A percentile compares a stretch with the other conserved stretches of the same genome.
phyloP scores from a whole-genome alignment of 2,113 vertebrate genomes.

The Tympanuchus pallidicinctus region DNA sequence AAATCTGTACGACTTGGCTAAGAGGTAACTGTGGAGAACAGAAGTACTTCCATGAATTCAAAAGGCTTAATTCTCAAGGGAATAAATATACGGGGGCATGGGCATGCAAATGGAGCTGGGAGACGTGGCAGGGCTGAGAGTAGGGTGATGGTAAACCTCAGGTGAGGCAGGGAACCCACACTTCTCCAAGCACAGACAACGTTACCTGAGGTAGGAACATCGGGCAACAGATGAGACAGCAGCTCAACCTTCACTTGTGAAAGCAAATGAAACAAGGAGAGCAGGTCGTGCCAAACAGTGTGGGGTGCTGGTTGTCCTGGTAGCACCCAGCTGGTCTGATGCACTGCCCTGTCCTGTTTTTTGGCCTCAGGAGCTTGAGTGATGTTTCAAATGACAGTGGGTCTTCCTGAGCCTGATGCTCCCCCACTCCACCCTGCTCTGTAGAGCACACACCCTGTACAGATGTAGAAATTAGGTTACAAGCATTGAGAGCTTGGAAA shows the following conservation, averaged over 20 bases:
- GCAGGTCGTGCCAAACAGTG: not conserved
- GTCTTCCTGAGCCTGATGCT: not conserved
- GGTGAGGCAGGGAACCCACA: not conserved
- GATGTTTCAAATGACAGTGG: not conserved
- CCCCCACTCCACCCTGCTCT: not conserved
- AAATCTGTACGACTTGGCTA: not conserved
- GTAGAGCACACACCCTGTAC: not conserved
- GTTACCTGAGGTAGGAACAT: not conserved
- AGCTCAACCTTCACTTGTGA: not conserved
- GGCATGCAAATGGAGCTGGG: fast-evolving
- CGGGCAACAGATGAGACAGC: not conserved
- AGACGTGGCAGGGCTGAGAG: not conserved
- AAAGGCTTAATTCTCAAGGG: not conserved
- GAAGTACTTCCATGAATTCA: not conserved
- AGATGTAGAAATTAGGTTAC: conserved; percentile 32
- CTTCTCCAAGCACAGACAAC: not conserved
- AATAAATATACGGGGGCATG: no score
- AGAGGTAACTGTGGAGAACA: not conserved
- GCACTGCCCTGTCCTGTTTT: not conserved
- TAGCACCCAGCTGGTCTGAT: not conserved
- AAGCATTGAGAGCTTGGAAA: conserved; percentile 6
- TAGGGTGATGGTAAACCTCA: not conserved
- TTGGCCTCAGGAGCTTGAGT: not conserved
- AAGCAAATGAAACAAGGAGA: not conserved
- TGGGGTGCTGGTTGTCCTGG: fast-evolving